Base-by-base conservation (phyloP, 2,797 vertebrate genomes). In the Nannoperca obscura region DNA sequence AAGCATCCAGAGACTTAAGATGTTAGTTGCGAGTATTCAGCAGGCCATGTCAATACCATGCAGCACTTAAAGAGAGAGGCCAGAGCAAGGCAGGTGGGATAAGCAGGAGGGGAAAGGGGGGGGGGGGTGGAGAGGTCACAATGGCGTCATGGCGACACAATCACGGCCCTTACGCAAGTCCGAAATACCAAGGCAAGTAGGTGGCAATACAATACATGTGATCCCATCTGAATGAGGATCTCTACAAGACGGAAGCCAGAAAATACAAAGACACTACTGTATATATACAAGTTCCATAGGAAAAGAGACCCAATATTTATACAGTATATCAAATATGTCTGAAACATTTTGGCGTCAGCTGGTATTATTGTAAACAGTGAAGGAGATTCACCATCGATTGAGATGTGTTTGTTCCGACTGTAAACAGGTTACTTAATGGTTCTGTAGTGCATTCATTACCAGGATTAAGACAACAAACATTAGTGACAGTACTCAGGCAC, bases 361-460 rank as follows among this genome's bases (percentile, higher is more conserved):
- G 94, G 93, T 92, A 82, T 90, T 74, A 73, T 86, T 94, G 93
- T 94, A 94, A 95, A 95, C 92, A 76, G 91, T 91, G 87, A 91
- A 83, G 42, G 74, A 74, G 76, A 63, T 81, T 86, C 80, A 85
- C 81, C 69, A 67, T 84, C 50, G 58, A 73, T 70, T 73, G 72
- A 59, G 72, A 79, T 80, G 77, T 54, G 78, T 90, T 84, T 83
- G 75, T 76, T 87, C 60, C 59, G 83, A 89, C 87, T 93, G 94
- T 95, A 94, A 94, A 95, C 92, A 85, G 59, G 61, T 82, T 78
- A 78, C 74, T 53, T 74, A 19, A 73, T 88, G 84, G 86, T 89
- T 90, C 81, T 71, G 87, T 83, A 90, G 91, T 93, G 92, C 93
- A 91, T 92, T 90, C 55, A 44, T 86, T 64, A 78, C 87, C 75